Base-by-base conservation (phyloP, 2,888 invertebrate genomes). In the Alsophila aescularia region DNA sequence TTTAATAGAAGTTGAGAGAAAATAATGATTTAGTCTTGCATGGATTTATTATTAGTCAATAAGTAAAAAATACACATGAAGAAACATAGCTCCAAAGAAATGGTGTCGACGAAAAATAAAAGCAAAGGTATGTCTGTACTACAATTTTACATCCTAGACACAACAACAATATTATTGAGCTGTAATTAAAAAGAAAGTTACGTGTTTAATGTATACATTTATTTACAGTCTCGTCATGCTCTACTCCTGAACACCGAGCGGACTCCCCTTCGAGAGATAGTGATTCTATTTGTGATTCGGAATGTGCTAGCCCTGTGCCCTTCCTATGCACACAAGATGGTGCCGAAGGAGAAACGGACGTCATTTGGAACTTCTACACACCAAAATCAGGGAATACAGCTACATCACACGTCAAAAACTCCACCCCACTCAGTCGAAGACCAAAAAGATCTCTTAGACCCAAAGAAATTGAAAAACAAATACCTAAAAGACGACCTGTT, bases 271-370 rank as follows among this genome's bases (percentile, higher is more conserved):
- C 87, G 6, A 77, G 85, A 50, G 90, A 90, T 43, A 90, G 89
- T 67, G 90, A 89, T 62, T 91, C 91, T 0, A 90, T 90, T 41
- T 79, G 88, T 66, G 90, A 89, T 62, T 91, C 91, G 0, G 91
- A 90, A 41, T 79, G 85, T 10, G 83, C 83, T 0, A 91, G 91
- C 59, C 92, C 92, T 3, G 90, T 92, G 0, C 91, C 90, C 7
- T 92, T 92, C 70, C 60, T 89, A 8, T 92, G 90, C 60, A 92
- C 92, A 1, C 92, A 92, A 76, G 92, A 92, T 77, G 92, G 91
- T 9, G 79, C 85, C 1, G 89, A 90, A 59, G 92, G 91, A 2
- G 87, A 87, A 72, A 88, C 86, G 12, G 91, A 92, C 67, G 92
- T 92, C 12, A 82, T 92, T 9, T 92, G 92, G 92, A 92, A 92